Evolutionary conservation across 2,113 vertebrate genomes (phyloP).

Genomic region (Paramormyrops kingsleyae): DNA sequence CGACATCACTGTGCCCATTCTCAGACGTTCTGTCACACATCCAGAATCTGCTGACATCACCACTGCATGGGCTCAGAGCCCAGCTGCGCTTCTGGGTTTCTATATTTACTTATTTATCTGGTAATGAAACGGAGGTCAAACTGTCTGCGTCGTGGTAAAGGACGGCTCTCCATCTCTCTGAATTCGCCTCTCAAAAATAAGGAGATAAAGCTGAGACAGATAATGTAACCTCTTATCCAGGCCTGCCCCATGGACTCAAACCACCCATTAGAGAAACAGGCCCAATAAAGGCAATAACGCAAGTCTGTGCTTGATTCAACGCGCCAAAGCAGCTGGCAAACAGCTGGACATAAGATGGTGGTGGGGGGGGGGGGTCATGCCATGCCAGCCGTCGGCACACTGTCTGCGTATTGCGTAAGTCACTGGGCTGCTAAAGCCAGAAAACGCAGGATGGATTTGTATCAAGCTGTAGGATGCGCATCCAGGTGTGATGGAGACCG

Average conservation of each 20-base stretch:
- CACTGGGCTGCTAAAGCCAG: not conserved
- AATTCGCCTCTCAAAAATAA: not conserved
- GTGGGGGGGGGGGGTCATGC: not conserved
- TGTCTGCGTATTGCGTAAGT: not conserved
- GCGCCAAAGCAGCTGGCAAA: not conserved
- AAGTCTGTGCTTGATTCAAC: not conserved
- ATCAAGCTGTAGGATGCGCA: not conserved
- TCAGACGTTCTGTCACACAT: constrained; percentile 42
- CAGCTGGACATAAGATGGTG: not conserved
- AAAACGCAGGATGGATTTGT: not conserved
- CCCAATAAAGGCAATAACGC: not conserved
- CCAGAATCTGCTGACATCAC: constrained; percentile 53
- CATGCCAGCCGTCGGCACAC: not conserved
- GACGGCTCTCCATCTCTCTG: constrained; percentile 17
- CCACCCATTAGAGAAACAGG: not conserved
- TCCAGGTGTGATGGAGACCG: not conserved
- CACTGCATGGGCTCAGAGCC: constrained; percentile 33
- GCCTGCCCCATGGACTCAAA: not conserved
- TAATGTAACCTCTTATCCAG: not conserved
- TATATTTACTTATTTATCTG: not conserved
- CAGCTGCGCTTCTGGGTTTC: constrained; percentile 43
- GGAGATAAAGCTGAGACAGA: not conserved
- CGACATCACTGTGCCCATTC: not conserved
- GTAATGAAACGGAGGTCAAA: not conserved
- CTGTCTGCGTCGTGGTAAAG: not conserved